Evolutionary conservation across 2,888 invertebrate species (phyloP).

Genomic region (Archaeoteleia sp.): DNA sequence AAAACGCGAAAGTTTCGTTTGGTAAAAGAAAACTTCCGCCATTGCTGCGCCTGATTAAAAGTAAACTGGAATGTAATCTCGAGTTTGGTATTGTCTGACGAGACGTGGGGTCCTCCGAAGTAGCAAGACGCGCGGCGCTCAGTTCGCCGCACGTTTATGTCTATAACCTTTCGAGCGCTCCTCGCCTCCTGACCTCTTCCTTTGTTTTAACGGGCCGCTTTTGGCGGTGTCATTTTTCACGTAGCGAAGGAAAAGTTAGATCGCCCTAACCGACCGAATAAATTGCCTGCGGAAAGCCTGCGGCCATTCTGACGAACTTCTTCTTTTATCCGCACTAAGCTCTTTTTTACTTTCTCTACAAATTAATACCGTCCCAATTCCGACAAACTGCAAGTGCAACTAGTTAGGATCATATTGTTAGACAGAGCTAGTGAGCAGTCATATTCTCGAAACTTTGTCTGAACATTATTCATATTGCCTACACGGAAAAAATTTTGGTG

Average conservation of each 20-base stretch:
- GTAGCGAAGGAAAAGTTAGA: slow-evolving; percentile 60
- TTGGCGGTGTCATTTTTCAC: slow-evolving; percentile 62
- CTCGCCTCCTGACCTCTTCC: slow-evolving; percentile 35
- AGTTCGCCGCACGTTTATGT: slow-evolving; percentile 25
- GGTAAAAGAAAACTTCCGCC: slow-evolving; percentile 48
- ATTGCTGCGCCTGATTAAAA: slow-evolving; percentile 50
- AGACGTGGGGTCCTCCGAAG: slow-evolving; percentile 39
- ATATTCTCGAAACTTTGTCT: no score
- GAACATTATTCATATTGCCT: no score
- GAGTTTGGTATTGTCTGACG: slow-evolving; percentile 50
- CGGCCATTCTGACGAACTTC: slow-evolving; percentile 51
- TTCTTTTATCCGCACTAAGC: slow-evolving; percentile 30
- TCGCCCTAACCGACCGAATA: slow-evolving; percentile 62
- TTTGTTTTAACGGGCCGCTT: slow-evolving; percentile 58
- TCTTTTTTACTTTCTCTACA: slow-evolving; percentile 39
- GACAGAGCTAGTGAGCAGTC: no score
- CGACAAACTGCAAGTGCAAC: background rate
- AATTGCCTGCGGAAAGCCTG: slow-evolving; percentile 60
- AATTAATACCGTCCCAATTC: slow-evolving; percentile 48
- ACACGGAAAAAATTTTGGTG: no score
- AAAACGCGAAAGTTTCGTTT: slow-evolving; percentile 42
- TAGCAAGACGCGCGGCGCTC: slow-evolving; percentile 33
- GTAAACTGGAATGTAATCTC: slow-evolving; percentile 51
- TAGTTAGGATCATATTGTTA: background rate
- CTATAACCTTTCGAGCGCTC: slow-evolving; percentile 26